phyloP scores from a whole-genome alignment of 2,888 invertebrate species.

The Ptychoptera albimana region DNA sequence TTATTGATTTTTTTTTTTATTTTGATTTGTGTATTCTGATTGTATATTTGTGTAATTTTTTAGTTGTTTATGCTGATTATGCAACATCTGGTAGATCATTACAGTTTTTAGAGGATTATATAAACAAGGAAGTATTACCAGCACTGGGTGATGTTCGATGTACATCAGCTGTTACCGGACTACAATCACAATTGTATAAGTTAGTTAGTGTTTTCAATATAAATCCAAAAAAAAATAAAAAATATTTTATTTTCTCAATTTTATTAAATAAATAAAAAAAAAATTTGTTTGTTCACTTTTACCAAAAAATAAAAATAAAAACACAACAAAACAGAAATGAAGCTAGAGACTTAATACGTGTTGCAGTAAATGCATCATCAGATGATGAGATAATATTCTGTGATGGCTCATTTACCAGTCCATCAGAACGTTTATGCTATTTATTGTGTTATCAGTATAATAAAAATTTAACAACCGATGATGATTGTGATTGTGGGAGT shows the following conservation, averaged over 20 bases:
- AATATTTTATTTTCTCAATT: too few species aligned
- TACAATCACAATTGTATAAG: slow-evolving; percentile 78
- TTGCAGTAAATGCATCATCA: slow-evolving; percentile 61
- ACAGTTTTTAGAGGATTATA: slow-evolving; percentile 73
- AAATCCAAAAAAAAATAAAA: too few species aligned
- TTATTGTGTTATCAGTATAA: slow-evolving; percentile 7
- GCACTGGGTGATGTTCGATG: slow-evolving; percentile 54
- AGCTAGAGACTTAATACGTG: slow-evolving; percentile 61
- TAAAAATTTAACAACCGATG: neutral
- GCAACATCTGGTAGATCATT: slow-evolving; percentile 70
- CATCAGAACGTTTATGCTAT: slow-evolving; percentile 11
- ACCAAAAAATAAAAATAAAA: too few species aligned
- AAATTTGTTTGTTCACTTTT: too few species aligned
- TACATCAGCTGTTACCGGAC: slow-evolving; percentile 69
- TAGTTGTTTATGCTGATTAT: slow-evolving; percentile 79
- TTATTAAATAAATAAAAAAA: too few species aligned
- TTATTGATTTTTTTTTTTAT: neutral
- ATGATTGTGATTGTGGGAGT: neutral
- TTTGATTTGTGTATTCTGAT: neutral
- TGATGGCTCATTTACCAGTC: slow-evolving; percentile 10
- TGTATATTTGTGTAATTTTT: slow-evolving; percentile 22
- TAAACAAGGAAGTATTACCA: slow-evolving; percentile 60
- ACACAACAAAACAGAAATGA: too few species aligned
- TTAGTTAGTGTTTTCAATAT: slow-evolving; percentile 26
- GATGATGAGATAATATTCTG: slow-evolving; percentile 62